A percentile compares a stretch with the other conserved stretches of the same genome.
These are phyloP conservation scores for Epistrophella euchroma DNA, from an alignment of 2,888 invertebrate genomes.

Conservation along the genomic window DNA sequence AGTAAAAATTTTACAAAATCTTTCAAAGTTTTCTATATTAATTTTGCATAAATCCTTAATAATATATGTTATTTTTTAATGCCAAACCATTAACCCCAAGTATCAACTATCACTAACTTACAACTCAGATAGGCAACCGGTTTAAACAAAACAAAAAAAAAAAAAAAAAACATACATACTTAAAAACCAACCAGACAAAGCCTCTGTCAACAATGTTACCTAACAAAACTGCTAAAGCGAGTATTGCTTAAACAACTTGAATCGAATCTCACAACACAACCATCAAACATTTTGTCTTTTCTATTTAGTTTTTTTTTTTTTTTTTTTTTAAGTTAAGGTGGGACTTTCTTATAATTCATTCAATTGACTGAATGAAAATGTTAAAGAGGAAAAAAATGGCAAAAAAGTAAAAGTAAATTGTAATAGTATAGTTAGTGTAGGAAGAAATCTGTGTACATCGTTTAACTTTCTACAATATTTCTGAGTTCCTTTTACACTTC, in stretches of 20 bases:
- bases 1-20: background rate
- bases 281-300: slow-evolving; percentile 15
- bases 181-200: slow-evolving; percentile 12
- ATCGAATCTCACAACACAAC: slow-evolving; percentile 40
- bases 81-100: slow-evolving; percentile 23
- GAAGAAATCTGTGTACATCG: background rate
- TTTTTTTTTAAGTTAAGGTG: background rate
- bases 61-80: background rate
- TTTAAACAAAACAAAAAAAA: background rate
- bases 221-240: slow-evolving; percentile 5
- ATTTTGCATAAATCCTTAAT: background rate
- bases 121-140: background rate
- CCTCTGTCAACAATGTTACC: slow-evolving; percentile 29
- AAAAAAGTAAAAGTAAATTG: slow-evolving; percentile 48
- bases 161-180: background rate
- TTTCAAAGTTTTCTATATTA: background rate
- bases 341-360: slow-evolving; percentile 66
- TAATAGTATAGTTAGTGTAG: background rate
- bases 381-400: background rate
- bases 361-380: slow-evolving; percentile 12
- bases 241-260: slow-evolving; percentile 54
- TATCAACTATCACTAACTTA: slow-evolving; percentile 12
- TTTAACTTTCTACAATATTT: slow-evolving; percentile 50
- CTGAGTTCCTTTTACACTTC: slow-evolving; percentile 23
- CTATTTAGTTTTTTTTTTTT: background rate